Conservation (phyloP, 2,888 invertebrate genomes). For the Heliconius cydno region DNA sequence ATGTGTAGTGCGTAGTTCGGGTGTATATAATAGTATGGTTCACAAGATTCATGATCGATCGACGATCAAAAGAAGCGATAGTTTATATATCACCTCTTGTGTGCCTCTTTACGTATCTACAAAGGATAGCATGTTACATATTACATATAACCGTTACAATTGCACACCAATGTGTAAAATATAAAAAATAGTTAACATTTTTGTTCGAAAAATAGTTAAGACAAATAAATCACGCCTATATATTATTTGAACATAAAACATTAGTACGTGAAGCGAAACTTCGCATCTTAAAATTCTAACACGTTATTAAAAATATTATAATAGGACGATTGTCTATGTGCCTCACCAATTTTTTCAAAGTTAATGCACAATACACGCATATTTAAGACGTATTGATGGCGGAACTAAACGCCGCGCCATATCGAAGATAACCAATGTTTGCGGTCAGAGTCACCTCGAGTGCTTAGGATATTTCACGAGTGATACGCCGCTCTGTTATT, state of each 20-base stretch:
- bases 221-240: not conserved
- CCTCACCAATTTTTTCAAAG: too few species aligned
- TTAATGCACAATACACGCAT: not conserved
- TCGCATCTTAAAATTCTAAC: not conserved
- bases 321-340: not conserved
- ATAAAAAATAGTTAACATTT: not conserved
- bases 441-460: too few species aligned
- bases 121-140: not conserved
- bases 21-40: constrained; percentile 48
- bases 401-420: not conserved
- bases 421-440: not conserved
- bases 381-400: not conserved
- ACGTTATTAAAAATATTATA: not conserved
- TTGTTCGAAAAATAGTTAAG: not conserved
- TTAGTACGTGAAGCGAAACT: not conserved
- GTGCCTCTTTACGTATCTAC: constrained; percentile 1
- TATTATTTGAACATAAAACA: not conserved
- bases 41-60: constrained; percentile 46
- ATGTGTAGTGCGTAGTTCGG: not conserved
- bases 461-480: too few species aligned
- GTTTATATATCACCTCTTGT: constrained; percentile 45
- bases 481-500: too few species aligned
- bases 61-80: constrained; percentile 50
- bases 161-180: constrained; percentile 12
- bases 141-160: constrained; percentile 9